Conservation (phyloP, 2,113 vertebrate genomes). For the Cavia porcellus region DNA sequence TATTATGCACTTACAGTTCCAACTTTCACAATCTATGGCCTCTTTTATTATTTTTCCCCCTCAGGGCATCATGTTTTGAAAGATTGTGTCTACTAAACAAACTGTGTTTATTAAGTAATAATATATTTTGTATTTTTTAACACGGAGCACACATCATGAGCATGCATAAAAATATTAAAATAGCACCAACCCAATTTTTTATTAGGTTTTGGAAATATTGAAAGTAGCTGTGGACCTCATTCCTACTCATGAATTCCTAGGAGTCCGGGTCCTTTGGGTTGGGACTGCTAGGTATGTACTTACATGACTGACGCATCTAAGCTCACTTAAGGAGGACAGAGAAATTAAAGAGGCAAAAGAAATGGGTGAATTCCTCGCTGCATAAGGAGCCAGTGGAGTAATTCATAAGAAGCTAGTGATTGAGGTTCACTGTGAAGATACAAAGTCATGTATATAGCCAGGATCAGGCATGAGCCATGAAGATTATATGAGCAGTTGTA, state of each 20-base stretch:
- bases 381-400: neutral
- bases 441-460: neutral
- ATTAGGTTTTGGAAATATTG: conserved; percentile 61
- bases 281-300: neutral
- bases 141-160: conserved; percentile 16
- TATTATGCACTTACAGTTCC: conserved; percentile 26
- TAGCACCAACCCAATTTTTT: conserved; percentile 45
- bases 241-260: neutral
- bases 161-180: conserved; percentile 45
- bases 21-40: conserved; percentile 35
- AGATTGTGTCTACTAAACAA: conserved; percentile 73
- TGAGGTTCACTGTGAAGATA: neutral
- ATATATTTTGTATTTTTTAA: conserved; percentile 71
- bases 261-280: neutral
- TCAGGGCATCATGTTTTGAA: conserved; percentile 67
- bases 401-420: neutral
- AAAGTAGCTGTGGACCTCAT: conserved; percentile 53
- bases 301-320: neutral
- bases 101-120: conserved; percentile 75
- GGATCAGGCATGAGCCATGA: neutral
- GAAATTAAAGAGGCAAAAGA: neutral
- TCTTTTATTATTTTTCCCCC: conserved; percentile 59
- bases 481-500: neutral
- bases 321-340: neutral
- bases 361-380: neutral